Evolutionary conservation across 2,797 vertebrate species (phyloP).

Genomic region (Sebastes vulpes): DNA sequence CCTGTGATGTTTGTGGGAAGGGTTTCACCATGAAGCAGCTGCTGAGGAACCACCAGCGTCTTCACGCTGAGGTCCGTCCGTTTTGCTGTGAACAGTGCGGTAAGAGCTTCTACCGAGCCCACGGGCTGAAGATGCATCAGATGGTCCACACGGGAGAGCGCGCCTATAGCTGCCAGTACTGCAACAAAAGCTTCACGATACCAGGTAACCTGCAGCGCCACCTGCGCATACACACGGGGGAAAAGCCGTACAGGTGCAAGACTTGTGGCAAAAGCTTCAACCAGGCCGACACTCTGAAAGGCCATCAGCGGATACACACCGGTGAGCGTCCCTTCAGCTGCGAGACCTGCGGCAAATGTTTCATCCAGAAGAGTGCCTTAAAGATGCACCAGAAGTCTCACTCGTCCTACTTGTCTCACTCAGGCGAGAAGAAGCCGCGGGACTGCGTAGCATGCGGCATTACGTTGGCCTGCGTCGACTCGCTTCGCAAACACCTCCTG

Average conservation of each 20-base stretch:
- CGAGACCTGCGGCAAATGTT: constrained; percentile 84
- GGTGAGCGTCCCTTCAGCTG: constrained; percentile 86
- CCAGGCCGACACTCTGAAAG: constrained; percentile 85
- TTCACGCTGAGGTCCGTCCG: constrained; percentile 80
- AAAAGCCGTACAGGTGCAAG: constrained; percentile 86
- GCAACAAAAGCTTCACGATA: constrained; percentile 86
- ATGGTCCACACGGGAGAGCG: constrained; percentile 85
- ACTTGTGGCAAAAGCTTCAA: constrained; percentile 88
- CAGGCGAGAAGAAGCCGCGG: constrained; percentile 41
- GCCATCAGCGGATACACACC: constrained; percentile 86
- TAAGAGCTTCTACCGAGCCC: constrained; percentile 84
- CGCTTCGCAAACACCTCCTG: constrained; percentile 71
- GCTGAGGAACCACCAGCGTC: constrained; percentile 81
- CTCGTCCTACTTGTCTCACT: constrained; percentile 25
- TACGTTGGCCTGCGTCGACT: constrained; percentile 54
- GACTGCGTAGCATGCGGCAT: constrained; percentile 74
- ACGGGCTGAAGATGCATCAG: constrained; percentile 84
- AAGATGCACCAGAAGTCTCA: constrained; percentile 82
- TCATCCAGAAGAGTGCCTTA: constrained; percentile 83
- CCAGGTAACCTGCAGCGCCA: constrained; percentile 87
- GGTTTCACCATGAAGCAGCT: constrained; percentile 78
- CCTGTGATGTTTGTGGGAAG: constrained; percentile 77
- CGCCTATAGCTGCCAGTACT: constrained; percentile 81
- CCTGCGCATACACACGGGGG: constrained; percentile 89
- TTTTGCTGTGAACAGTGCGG: constrained; percentile 85